These are phyloP conservation scores for Ecdyonurus torrentis DNA, from an alignment of 2,888 invertebrate species.

Conservation along the genomic window DNA sequence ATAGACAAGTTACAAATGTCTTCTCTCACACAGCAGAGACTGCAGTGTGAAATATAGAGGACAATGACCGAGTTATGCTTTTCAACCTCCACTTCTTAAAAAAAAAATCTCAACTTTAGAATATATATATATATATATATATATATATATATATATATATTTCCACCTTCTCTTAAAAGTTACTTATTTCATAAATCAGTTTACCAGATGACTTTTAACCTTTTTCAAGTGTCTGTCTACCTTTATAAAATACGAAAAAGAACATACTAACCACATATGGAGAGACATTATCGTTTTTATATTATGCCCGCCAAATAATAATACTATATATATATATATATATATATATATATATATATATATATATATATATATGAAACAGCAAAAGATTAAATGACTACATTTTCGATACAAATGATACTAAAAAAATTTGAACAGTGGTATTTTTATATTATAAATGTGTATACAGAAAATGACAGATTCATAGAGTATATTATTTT, in stretches of 20 bases:
- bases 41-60: background rate
- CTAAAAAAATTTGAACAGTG: no score
- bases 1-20: background rate
- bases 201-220: background rate
- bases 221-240: background rate
- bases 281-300: background rate
- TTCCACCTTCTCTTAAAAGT: background rate
- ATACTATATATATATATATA: no score
- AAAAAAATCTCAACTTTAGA: no score
- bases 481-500: no score
- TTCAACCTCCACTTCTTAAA: background rate
- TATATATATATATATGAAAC: no score
- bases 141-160: no score
- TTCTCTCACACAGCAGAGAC: background rate
- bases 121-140: no score
- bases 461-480: no score
- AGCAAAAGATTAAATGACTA: no score
- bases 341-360: no score
- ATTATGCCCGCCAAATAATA: background rate
- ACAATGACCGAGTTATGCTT: background rate
- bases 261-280: background rate
- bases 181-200: background rate
- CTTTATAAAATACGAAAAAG: background rate
- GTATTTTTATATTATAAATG: no score
- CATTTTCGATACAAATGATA: no score